These are phyloP conservation scores for Drosophila austrosaltans DNA, from an alignment of 2,888 invertebrate genomes.

Conservation along the genomic window DNA sequence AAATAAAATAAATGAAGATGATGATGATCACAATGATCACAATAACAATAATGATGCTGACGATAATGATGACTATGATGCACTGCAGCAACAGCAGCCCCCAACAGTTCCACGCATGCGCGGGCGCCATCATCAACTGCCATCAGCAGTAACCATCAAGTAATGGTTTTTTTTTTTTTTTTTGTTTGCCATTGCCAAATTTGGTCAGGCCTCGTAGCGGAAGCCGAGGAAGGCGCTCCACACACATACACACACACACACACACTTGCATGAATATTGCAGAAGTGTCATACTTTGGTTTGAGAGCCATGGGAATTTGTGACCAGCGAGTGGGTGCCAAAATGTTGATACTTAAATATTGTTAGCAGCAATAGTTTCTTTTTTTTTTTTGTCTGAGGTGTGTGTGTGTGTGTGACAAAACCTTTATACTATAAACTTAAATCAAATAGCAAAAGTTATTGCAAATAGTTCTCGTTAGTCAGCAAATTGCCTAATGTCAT, in stretches of 20 bases:
- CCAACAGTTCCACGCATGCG: constrained; percentile 65
- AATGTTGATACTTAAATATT: constrained; percentile 16
- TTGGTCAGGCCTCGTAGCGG: constrained; percentile 66
- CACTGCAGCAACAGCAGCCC: constrained; percentile 27
- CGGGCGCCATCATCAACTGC: constrained; percentile 76
- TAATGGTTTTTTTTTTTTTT: constrained; percentile 6
- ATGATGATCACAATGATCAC: constrained; percentile 55
- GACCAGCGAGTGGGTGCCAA: constrained; percentile 66
- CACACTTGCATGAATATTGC: constrained; percentile 22
- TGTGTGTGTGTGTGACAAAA: constrained; percentile 41
- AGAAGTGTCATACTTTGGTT: constrained; percentile 58
- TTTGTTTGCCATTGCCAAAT: constrained; percentile 65
- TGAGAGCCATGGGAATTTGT: constrained; percentile 65
- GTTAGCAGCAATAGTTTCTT: constrained; percentile 12
- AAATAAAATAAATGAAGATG: constrained; percentile 68
- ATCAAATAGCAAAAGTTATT: constrained; percentile 19
- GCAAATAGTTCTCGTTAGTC: neutral
- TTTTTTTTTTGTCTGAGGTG: constrained; percentile 41
- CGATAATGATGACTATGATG: constrained; percentile 49
- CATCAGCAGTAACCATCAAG: constrained; percentile 47
- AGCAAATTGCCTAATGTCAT: neutral
- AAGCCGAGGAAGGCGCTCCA: constrained; percentile 52
- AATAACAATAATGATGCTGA: constrained; percentile 55
- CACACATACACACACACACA: constrained; percentile 39
- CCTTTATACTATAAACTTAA: neutral